Evolutionary conservation across 1,140 invertebrate genomes (phyloP).

Genomic region (Formica selysi): DNA sequence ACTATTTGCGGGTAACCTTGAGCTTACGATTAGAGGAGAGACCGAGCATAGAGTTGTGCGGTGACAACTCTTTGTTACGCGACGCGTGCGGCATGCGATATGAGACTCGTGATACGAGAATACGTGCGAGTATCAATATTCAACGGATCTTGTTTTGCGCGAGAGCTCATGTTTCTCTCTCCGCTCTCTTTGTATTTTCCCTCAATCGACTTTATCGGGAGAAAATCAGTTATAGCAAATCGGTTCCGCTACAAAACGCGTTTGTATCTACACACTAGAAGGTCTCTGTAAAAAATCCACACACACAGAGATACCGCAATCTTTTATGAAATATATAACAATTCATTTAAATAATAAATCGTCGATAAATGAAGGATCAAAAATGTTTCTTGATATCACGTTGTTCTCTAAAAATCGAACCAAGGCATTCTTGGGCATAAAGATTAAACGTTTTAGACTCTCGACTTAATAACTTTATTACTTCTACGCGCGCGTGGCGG

Average conservation of each 20-base stretch:
- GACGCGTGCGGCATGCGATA: constrained; percentile 52
- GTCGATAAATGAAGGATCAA: not conserved
- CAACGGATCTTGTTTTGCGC: not conserved
- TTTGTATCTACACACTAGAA: too few species aligned
- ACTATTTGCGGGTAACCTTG: constrained; percentile 35
- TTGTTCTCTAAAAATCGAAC: not conserved
- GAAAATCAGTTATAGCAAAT: not conserved
- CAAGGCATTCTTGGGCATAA: not conserved
- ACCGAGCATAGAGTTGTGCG: constrained; percentile 19
- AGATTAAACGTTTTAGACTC: constrained; percentile 13
- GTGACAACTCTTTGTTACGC: constrained; percentile 22
- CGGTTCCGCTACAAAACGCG: not conserved
- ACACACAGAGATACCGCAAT: too few species aligned
- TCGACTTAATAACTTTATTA: constrained; percentile 37
- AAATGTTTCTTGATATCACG: not conserved
- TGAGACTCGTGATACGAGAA: constrained; percentile 31
- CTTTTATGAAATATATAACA: too few species aligned
- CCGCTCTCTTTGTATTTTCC: not conserved
- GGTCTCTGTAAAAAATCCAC: too few species aligned
- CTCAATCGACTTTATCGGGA: not conserved
- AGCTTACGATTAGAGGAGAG: constrained; percentile 3
- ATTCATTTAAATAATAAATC: not conserved
- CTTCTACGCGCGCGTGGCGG: not conserved
- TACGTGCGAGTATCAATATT: constrained; percentile 40
- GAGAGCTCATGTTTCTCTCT: constrained; percentile 15